phyloP scores from a whole-genome alignment of 1,140 invertebrate species.

The Lanistes nyassanus region DNA sequence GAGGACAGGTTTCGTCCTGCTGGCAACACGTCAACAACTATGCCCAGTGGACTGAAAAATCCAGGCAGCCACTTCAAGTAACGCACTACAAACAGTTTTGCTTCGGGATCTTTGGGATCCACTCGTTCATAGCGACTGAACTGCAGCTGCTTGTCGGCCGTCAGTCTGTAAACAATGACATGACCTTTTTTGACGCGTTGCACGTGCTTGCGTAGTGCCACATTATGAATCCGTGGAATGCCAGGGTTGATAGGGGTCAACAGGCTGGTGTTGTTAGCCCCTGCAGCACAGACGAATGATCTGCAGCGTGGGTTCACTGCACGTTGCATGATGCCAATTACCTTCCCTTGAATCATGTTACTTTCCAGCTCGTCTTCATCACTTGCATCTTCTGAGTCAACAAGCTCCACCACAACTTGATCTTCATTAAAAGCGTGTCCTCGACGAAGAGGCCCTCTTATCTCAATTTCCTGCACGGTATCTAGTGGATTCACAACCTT shows the following conservation, averaged over 20 bases:
- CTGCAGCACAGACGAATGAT: slow-evolving; percentile 56
- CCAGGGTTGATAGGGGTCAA: slow-evolving; percentile 57
- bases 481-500: slow-evolving; percentile 12
- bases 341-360: slow-evolving; percentile 38
- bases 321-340: slow-evolving; percentile 55
- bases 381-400: neutral
- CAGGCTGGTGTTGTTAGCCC: slow-evolving; percentile 49
- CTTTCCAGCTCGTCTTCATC: slow-evolving; percentile 7
- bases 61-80: slow-evolving; percentile 56
- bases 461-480: slow-evolving; percentile 37
- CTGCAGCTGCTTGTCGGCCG: slow-evolving; percentile 36
- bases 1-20: slow-evolving; percentile 41
- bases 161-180: slow-evolving; percentile 55
- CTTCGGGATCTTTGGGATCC: slow-evolving; percentile 30
- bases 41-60: slow-evolving; percentile 51
- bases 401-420: slow-evolving; percentile 56
- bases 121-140: slow-evolving; percentile 52
- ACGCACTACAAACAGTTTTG: slow-evolving; percentile 58
- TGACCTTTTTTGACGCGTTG: slow-evolving; percentile 40
- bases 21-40: slow-evolving; percentile 53
- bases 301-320: slow-evolving; percentile 42
- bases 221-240: slow-evolving; percentile 52
- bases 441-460: slow-evolving; percentile 44
- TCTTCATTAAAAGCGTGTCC: slow-evolving; percentile 56
- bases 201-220: slow-evolving; percentile 32